Evolutionary conservation across 2,797 vertebrate genomes (phyloP), one percentile per base, ranked within the genome.

Genomic region (Falco columbarius): DNA sequence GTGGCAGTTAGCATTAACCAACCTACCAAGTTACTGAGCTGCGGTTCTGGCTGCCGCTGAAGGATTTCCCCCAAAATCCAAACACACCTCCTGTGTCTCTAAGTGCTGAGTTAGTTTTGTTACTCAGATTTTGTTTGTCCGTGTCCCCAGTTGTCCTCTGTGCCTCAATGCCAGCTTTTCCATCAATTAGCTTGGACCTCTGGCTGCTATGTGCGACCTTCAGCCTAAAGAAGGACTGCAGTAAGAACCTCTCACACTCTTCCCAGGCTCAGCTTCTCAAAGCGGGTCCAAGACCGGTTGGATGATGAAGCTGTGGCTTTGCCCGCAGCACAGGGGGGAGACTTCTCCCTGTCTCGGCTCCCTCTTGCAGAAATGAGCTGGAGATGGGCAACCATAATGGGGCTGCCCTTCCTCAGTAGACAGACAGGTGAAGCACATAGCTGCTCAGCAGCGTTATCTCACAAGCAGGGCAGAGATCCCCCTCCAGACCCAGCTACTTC

Each of bases 291-390:
- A 61, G 46, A 36, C 8, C 34, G 59, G 46, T 40, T 40, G 32
- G 42, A 67, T 13, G 59, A 66, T 51, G 47, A 56, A 61, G 54
- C 68, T 3, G 14, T 63, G 17, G 38, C 23, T 74, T 46, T 74
- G 51, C 26, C 44, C 4, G 0, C 21, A 54, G 51, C 0, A 0
- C 44, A 77, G 34, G 7, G 12, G 12, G 22, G 6, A 21, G 13
- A 46, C 9, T 51, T 52, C 34, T 71, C 52, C 12, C 32, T 46
- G 51, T 30, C 36, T 34, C 52, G 46, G 46, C 32, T 74, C 18
- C 27, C 22, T 56, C 7, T 29, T 38, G 49, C 9, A 63, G 49
- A 68, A 73, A 30, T 3, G 10, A 63, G 17, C 5, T 34, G 34
- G 55, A 68, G 14, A 27, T 15, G 13, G 23, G 42, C 54, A 62